Conservation (phyloP, 2,113 vertebrate species). For the Zapornia atra region DNA sequence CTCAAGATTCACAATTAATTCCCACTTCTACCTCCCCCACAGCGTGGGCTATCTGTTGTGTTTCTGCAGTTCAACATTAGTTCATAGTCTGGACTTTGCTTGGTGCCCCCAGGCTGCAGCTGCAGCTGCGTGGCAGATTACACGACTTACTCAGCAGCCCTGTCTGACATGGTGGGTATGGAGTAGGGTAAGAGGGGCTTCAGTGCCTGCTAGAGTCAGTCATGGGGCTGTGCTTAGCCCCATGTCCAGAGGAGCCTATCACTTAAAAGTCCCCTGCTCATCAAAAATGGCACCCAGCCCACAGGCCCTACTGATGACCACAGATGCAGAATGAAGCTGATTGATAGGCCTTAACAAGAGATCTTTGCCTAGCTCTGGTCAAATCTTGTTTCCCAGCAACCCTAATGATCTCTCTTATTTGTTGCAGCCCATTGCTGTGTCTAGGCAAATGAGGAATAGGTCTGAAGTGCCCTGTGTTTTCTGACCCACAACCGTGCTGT, state of each 20-base stretch:
- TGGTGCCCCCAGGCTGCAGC: not conserved
- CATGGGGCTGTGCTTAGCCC: not conserved
- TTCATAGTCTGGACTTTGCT: not conserved
- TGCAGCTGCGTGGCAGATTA: not conserved
- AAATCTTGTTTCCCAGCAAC: not conserved
- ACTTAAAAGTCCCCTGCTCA: not conserved
- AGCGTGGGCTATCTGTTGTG: not conserved
- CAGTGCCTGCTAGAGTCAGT: too few species aligned
- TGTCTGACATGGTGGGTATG: not conserved
- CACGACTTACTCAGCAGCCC: not conserved
- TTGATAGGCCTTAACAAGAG: not conserved
- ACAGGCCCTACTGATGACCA: rapidly evolving
- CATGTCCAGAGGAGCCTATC: rapidly evolving
- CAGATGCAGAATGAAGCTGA: not conserved
- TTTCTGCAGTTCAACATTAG: not conserved
- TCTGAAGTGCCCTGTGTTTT: not conserved
- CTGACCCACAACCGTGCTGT: rapidly evolving
- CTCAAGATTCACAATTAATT: slow-evolving; percentile 22
- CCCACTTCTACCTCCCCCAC: slow-evolving; percentile 19
- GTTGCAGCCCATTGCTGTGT: not conserved
- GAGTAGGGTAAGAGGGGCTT: not conserved
- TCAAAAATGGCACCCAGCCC: not conserved
- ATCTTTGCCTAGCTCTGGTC: not conserved
- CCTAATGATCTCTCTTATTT: not conserved
- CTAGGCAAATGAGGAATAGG: not conserved